These are phyloP conservation scores for Drosophila paulistorum DNA, from an alignment of 1,140 invertebrate genomes.

Conservation along the genomic window DNA sequence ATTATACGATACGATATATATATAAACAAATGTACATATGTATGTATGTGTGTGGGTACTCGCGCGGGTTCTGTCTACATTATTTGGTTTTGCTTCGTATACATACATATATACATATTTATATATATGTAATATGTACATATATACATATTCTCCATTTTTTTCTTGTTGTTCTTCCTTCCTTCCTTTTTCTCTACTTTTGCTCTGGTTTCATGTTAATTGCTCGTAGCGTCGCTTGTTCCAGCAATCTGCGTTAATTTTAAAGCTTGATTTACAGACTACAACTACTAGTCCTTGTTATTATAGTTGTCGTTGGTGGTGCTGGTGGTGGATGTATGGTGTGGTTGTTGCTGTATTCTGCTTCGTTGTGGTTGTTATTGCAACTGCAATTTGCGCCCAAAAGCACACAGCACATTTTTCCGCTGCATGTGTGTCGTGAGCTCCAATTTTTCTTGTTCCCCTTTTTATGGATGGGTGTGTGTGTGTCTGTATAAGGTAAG, in stretches of 20 bases:
- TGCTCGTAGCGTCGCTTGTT: slow-evolving; percentile 78
- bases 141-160: slow-evolving; percentile 6
- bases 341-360: neutral
- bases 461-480: neutral
- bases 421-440: slow-evolving; percentile 10
- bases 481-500: slow-evolving; percentile 5
- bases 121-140: too few relatives aligned
- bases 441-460: slow-evolving; percentile 5
- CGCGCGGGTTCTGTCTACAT: slow-evolving; percentile 50
- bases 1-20: slow-evolving; percentile 36
- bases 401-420: slow-evolving; percentile 50
- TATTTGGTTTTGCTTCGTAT: slow-evolving; percentile 38
- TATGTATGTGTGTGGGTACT: slow-evolving; percentile 7
- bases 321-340: neutral
- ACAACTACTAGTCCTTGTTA: slow-evolving; percentile 35
- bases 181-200: slow-evolving; percentile 44
- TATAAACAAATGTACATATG: too few relatives aligned
- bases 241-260: slow-evolving; percentile 80
- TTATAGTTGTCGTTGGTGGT: slow-evolving; percentile 20
- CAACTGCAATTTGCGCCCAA: slow-evolving; percentile 58
- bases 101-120: neutral
- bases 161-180: slow-evolving; percentile 43
- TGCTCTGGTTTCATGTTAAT: slow-evolving; percentile 77
- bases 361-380: slow-evolving; percentile 26
- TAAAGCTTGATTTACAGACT: slow-evolving; percentile 80